Evolutionary conservation across 2,888 invertebrate species (phyloP), one percentile per base, ranked within the genome.

Genomic region (Tetropium fuscum): DNA sequence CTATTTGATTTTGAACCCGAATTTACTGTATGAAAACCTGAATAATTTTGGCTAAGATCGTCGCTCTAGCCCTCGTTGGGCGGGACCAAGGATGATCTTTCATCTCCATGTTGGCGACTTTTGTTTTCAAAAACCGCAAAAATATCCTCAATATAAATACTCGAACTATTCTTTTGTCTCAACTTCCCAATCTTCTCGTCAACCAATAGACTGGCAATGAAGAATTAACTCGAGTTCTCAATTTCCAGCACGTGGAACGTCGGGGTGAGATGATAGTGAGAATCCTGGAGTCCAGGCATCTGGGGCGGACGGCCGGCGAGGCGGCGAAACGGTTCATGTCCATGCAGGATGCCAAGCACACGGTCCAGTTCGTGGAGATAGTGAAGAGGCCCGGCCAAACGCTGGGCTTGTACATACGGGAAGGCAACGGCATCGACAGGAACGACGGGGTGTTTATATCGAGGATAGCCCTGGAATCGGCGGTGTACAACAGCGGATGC

Each of bases 351-450:
- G 79, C 75, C 48, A 81, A 81, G 65, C 80, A 81, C 63, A 87
- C 90, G 70, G 94, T 95, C 62, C 89, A 94, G 81, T 89, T 97
- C 78, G 97, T 99, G 72, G 99, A 99, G 84, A 98, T 99, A 77
- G 97, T 99, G 69, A 99, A 99, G 83, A 88, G 98, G 73, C 99
- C 99, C 0, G 99, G 98, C 8, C 98, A 99, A 83, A 98, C 98
- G 22, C 85, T 99, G 65, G 99, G 99, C 36, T 87, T 99, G 60
- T 99, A 99, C 82, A 98, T 99, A 77, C 88, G 98, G 32, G 98
- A 99, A 87, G 98, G 98, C n/a, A 98, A 99, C 78, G 98, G 98
- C n/a, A 89, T 93, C 53, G 95, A 96, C 75, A 88, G 97, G 62
- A 90, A 90, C 41, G 97, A 97, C 76, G 99, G 99, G 40, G 98